These are phyloP conservation scores for Sminthurides aquaticus DNA, from an alignment of 2,888 invertebrate species.

Conservation along the genomic window DNA sequence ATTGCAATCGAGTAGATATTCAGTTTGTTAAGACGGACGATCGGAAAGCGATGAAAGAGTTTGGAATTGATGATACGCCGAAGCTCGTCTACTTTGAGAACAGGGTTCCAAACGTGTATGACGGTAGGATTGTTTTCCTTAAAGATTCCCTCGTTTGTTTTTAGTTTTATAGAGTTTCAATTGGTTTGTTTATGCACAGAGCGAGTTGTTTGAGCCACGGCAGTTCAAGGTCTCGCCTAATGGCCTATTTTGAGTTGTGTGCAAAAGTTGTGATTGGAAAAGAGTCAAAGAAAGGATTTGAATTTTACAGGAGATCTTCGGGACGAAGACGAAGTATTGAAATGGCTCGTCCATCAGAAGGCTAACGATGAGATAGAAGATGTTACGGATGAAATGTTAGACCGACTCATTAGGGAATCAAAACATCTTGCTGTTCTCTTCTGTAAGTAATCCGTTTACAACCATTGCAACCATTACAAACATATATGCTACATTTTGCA, in stretches of 20 bases:
- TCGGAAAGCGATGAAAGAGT: conserved; percentile 65
- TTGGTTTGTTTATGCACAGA: too few species aligned
- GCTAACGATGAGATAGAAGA: conserved; percentile 47
- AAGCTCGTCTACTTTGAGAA: conserved; percentile 89
- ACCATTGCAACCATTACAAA: neutral
- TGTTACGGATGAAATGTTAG: conserved; percentile 47
- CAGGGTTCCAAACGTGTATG: conserved; percentile 84
- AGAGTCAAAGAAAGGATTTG: too few species aligned
- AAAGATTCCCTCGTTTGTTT: too few species aligned
- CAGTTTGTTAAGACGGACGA: conserved; percentile 91
- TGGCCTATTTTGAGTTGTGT: too few species aligned
- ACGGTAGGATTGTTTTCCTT: conserved; percentile 57
- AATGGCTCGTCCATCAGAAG: conserved; percentile 47
- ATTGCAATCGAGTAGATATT: conserved; percentile 55
- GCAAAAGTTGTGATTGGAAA: too few species aligned
- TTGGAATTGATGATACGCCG: conserved; percentile 75
- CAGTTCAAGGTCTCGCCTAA: too few species aligned
- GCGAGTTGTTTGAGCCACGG: too few species aligned
- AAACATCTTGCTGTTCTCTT: conserved; percentile 47
- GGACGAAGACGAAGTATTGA: conserved; percentile 46
- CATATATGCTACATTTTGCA: neutral
- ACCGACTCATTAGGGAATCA: conserved; percentile 45
- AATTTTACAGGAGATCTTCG: conserved; percentile 43
- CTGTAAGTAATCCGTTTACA: conserved; percentile 44
- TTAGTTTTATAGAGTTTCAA: too few species aligned